Evolutionary conservation across 2,888 invertebrate genomes (phyloP).

Genomic region (Drosophila percnosoma): DNA sequence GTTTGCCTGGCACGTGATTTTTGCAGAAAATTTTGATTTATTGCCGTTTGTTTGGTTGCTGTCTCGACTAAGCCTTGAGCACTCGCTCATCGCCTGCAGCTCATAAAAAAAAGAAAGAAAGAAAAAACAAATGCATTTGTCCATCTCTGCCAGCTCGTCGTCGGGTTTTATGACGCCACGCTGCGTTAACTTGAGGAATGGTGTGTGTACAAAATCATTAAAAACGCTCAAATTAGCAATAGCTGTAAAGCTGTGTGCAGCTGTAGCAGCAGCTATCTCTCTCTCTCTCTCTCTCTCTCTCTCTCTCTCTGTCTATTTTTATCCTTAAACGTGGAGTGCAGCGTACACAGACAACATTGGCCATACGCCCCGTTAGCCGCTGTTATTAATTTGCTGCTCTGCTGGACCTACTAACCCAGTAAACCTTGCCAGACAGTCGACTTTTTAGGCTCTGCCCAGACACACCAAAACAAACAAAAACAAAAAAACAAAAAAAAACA

Average conservation of each 20-base stretch:
- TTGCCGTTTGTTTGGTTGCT: constrained; percentile 54
- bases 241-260: constrained; percentile 54
- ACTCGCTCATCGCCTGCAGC: constrained; percentile 45
- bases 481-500: constrained; percentile 21
- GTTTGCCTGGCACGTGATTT: constrained; percentile 73
- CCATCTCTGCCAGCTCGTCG: neutral
- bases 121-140: constrained; percentile 1
- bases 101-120: constrained; percentile 38
- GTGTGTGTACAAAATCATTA: constrained; percentile 75
- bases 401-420: constrained; percentile 69
- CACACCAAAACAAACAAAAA: constrained; percentile 24
- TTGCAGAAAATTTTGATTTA: constrained; percentile 68
- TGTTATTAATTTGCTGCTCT: constrained; percentile 43
- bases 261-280: constrained; percentile 13
- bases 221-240: constrained; percentile 71
- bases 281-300: neutral
- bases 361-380: constrained; percentile 44
- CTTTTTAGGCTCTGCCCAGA: constrained; percentile 49
- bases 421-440: constrained; percentile 19
- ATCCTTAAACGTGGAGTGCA: neutral
- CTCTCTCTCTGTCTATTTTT: neutral
- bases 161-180: constrained; percentile 64
- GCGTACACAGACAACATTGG: constrained; percentile 16
- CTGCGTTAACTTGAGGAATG: constrained; percentile 78
- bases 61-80: constrained; percentile 50